Evolutionary conservation across 2,113 vertebrate genomes (phyloP).

Genomic region (Ondatra zibethicus): DNA sequence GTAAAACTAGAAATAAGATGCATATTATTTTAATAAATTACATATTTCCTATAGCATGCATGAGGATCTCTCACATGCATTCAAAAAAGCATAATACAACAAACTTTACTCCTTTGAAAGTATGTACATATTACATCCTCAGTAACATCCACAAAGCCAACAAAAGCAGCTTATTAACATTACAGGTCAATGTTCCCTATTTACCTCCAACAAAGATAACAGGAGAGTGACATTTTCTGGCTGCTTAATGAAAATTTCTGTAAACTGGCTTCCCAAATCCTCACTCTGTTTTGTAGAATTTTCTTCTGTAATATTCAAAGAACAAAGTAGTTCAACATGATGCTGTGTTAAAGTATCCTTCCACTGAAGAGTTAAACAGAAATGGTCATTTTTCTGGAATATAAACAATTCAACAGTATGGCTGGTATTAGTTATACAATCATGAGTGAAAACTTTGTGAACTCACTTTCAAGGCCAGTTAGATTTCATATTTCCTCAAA

Average conservation of each 20-base stretch:
- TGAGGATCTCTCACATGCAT: not conserved
- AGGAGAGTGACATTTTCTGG: slow-evolving; percentile 95
- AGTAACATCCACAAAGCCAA: not conserved
- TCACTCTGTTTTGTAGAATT: slow-evolving; percentile 92
- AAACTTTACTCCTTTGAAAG: slow-evolving; percentile 37
- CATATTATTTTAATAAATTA: slow-evolving; percentile 31
- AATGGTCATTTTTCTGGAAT: slow-evolving; percentile 52
- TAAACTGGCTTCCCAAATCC: slow-evolving; percentile 95
- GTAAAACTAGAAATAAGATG: slow-evolving; percentile 36
- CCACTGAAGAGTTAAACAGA: slow-evolving; percentile 55
- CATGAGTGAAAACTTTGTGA: slow-evolving; percentile 15
- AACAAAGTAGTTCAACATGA: slow-evolving; percentile 53
- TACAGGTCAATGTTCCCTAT: not conserved
- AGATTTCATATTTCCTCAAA: not conserved
- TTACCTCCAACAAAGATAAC: slow-evolving; percentile 94
- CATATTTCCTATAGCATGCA: slow-evolving; percentile 31
- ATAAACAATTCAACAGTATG: slow-evolving; percentile 3
- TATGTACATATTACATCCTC: not conserved
- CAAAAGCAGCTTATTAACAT: slow-evolving; percentile 34
- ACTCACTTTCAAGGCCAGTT: slow-evolving; percentile 44
- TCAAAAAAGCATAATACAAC: not conserved
- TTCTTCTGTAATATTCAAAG: slow-evolving; percentile 91
- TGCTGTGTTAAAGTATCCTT: not conserved
- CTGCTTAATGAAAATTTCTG: slow-evolving; percentile 95
- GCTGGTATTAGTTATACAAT: not conserved